A percentile compares a stretch with the other conserved stretches of the same genome.
phyloP scores from a whole-genome alignment of 2,888 invertebrate species.

The Melinaea menophilus region DNA sequence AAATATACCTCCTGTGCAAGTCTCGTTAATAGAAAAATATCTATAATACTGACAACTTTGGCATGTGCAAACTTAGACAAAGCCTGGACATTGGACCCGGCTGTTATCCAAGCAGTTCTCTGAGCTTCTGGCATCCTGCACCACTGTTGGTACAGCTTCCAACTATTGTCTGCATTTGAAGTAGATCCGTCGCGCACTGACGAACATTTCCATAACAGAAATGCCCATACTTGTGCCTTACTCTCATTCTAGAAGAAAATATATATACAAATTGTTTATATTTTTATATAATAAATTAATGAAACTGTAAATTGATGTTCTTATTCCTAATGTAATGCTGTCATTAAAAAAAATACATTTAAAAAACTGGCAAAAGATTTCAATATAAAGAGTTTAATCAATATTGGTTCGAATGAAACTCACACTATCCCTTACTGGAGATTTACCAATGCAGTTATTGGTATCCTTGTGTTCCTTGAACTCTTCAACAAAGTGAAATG shows the following conservation, averaged over 20 bases:
- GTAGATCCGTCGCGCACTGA: conserved; percentile 66
- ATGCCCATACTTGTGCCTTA: conserved; percentile 92
- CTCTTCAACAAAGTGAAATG: conserved; percentile 88
- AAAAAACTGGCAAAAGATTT: conserved; percentile 1
- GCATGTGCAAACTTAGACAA: conserved; percentile 82
- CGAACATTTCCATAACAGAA: conserved; percentile 86
- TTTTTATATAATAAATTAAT: background rate
- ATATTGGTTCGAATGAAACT: conserved; percentile 42
- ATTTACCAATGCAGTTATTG: conserved; percentile 79
- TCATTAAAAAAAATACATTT: background rate
- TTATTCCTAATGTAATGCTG: no score
- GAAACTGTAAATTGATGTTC: background rate
- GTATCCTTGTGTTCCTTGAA: conserved; percentile 85
- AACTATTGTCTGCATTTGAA: conserved; percentile 80
- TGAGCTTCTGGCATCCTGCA: conserved; percentile 86
- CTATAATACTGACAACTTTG: conserved; percentile 78
- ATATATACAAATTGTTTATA: background rate
- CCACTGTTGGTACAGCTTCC: conserved; percentile 91
- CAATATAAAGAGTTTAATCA: conserved; percentile 9
- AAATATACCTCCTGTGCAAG: background rate
- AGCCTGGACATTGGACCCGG: conserved; percentile 86
- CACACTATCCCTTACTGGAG: conserved; percentile 82
- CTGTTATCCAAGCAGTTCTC: conserved; percentile 87
- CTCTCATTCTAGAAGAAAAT: conserved; percentile 79
- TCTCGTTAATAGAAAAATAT: background rate